phyloP scores from a whole-genome alignment of 2,113 vertebrate genomes.

The Picathartes gymnocephalus region DNA sequence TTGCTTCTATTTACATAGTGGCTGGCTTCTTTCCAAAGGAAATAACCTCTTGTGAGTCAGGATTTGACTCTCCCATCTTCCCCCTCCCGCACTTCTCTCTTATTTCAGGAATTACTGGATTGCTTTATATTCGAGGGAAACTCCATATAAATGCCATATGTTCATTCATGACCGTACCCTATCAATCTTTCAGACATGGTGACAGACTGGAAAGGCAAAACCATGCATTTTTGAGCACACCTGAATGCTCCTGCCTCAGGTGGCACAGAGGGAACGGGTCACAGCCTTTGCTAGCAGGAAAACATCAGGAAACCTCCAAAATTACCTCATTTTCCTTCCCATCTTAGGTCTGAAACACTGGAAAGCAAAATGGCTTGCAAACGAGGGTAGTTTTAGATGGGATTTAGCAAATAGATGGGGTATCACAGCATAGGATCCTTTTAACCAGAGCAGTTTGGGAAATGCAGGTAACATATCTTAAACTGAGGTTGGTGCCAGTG shows the following conservation, averaged over 20 bases:
- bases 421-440: neutral
- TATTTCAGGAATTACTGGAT: neutral
- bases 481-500: neutral
- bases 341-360: neutral
- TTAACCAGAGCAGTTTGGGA: neutral
- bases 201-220: neutral
- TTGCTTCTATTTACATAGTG: neutral
- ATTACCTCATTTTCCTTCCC: neutral
- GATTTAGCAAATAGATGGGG: neutral
- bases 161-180: neutral
- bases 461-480: neutral
- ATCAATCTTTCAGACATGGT: neutral
- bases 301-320: neutral
- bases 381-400: neutral
- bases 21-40: neutral
- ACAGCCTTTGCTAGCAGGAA: neutral
- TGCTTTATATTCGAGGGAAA: neutral
- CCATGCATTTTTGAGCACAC: neutral
- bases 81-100: neutral
- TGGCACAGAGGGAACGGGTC: neutral
- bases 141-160: neutral
- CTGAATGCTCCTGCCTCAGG: neutral
- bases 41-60: neutral
- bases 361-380: neutral
- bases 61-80: neutral